Evolutionary conservation across 2,113 vertebrate genomes (phyloP).

Genomic region (Protobothrops flavoviridis): DNA sequence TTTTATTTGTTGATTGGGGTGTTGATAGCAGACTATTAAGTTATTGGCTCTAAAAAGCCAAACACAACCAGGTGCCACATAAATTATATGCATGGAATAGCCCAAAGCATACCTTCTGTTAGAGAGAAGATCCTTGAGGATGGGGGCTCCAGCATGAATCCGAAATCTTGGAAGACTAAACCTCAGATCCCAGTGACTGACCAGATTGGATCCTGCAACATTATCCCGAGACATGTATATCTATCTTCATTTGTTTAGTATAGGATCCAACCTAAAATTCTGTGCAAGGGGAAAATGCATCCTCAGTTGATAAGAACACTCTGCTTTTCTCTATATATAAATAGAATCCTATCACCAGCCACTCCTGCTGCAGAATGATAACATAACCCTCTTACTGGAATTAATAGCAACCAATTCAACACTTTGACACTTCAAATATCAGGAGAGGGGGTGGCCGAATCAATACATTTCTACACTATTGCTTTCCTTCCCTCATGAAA

Average conservation of each 20-base stretch:
- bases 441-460: neutral
- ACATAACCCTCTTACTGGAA: neutral
- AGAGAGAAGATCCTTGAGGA: neutral
- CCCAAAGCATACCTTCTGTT: neutral
- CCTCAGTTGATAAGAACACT: neutral
- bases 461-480: too few species aligned
- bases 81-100: neutral
- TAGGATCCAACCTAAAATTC: neutral
- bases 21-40: neutral
- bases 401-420: neutral
- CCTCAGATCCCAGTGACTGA: neutral
- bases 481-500: neutral
- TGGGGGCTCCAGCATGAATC: neutral
- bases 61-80: neutral
- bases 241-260: neutral
- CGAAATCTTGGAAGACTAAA: neutral
- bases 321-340: neutral
- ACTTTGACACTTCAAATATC: neutral
- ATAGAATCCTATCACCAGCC: neutral
- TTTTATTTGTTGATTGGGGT: neutral
- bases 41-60: neutral
- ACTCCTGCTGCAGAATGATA: neutral
- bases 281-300: neutral
- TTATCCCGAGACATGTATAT: neutral
- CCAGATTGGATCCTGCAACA: neutral